Percentiles rank a stretch among this genome's conserved stretches.
phyloP scores from a whole-genome alignment of 2,797 vertebrate genomes.

The Petrocephalus sullivani region DNA sequence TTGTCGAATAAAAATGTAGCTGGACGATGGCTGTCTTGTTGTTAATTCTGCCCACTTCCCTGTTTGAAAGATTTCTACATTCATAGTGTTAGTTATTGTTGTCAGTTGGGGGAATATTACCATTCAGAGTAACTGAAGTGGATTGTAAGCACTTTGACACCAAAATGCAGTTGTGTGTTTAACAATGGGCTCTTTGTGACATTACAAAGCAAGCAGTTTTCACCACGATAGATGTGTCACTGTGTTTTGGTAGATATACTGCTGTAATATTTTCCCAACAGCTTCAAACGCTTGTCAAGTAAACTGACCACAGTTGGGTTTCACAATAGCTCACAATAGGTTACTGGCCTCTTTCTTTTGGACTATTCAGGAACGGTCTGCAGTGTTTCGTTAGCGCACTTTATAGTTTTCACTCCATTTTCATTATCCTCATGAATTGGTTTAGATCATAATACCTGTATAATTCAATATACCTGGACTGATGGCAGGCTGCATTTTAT shows the following conservation, averaged over 20 bases:
- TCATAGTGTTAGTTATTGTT: background rate
- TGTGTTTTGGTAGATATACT: background rate
- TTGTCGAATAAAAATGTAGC: background rate
- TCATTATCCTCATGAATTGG: background rate
- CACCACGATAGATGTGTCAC: background rate
- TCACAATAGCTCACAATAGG: background rate
- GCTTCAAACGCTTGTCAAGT: background rate
- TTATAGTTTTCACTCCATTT: background rate
- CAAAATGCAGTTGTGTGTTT: background rate
- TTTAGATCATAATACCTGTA: background rate
- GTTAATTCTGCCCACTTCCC: background rate
- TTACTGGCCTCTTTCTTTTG: background rate
- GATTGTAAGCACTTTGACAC: background rate
- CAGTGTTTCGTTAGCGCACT: background rate
- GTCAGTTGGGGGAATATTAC: background rate
- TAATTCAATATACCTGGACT: background rate
- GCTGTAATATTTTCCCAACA: slow-evolving; percentile 9
- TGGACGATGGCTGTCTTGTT: background rate
- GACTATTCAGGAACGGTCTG: background rate
- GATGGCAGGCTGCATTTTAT: background rate
- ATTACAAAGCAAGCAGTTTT: background rate
- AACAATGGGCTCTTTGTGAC: background rate
- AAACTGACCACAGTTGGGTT: slow-evolving; percentile 2
- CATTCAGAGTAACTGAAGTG: background rate
- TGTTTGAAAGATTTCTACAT: background rate